Conservation (phyloP, 1,140 invertebrate species). For the Brachionus plicatilis region DNA sequence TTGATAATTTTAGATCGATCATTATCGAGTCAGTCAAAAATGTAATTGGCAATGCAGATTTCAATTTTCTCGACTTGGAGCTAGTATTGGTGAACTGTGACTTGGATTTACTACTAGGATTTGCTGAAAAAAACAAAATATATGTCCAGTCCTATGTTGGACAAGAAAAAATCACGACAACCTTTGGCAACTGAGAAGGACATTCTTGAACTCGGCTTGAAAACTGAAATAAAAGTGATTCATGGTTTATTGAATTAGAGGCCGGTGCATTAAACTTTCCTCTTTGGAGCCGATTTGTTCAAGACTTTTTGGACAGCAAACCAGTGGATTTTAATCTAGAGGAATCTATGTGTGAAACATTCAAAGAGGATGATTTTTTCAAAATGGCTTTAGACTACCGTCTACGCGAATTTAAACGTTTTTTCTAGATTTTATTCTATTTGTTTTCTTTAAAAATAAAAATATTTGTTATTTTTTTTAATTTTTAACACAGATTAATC, state of each 20-base stretch:
- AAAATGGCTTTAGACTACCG: too few relatives aligned
- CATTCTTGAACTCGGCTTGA: neutral
- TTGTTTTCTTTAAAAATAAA: too few relatives aligned
- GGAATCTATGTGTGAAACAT: neutral
- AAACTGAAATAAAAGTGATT: neutral
- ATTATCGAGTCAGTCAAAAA: neutral
- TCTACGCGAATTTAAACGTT: too few relatives aligned
- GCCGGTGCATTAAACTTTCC: neutral
- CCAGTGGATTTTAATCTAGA: neutral
- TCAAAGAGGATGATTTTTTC: neutral
- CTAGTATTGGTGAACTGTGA: neutral
- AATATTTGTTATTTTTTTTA: too few relatives aligned
- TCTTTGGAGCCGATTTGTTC: neutral
- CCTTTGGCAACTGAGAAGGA: neutral
- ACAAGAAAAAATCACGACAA: too few relatives aligned
- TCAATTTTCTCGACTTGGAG: neutral
- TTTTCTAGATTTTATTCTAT: too few relatives aligned
- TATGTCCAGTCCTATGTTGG: too few relatives aligned
- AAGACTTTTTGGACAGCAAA: neutral
- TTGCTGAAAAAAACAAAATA: constrained; percentile 4
- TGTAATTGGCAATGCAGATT: neutral
- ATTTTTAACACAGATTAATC: too few relatives aligned
- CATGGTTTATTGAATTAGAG: neutral
- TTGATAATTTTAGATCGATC: neutral
- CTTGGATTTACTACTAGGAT: neutral